Evolutionary conservation across 2,797 vertebrate genomes (phyloP).

Genomic region (Scyliorhinus canicula): DNA sequence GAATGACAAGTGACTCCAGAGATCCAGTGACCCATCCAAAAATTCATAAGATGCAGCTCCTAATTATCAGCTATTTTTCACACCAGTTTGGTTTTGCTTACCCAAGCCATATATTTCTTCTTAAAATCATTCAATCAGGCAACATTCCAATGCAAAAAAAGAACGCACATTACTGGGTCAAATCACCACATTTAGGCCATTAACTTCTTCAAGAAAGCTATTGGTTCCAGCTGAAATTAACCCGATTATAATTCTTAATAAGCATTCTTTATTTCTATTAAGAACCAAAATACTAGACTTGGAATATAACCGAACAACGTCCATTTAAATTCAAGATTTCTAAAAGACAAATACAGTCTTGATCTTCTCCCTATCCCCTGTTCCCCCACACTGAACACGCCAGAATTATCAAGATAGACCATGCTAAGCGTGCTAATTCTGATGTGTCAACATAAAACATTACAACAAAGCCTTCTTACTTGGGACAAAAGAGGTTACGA

Average conservation of each 20-base stretch:
- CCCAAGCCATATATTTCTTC: not conserved
- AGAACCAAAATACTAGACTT: not conserved
- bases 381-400: too few relatives aligned
- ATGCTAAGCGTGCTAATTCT: not conserved
- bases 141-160: not conserved
- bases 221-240: not conserved
- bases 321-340: not conserved
- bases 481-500: constrained; percentile 41
- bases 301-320: not conserved
- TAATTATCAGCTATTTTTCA: not conserved
- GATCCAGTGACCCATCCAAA: not conserved
- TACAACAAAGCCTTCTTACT: constrained; percentile 21
- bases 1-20: not conserved
- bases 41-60: not conserved
- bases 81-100: not conserved
- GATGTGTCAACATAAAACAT: constrained; percentile 20
- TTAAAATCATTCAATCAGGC: not conserved
- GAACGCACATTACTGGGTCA: not conserved
- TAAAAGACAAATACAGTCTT: not conserved
- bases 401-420: not conserved
- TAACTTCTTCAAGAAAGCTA: not conserved
- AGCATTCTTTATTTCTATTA: constrained; percentile 4
- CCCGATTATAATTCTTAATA: not conserved
- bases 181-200: not conserved
- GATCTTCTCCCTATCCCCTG: not conserved